Conservation (phyloP, 1,140 invertebrate species). For the Gonatopus flavifemur region DNA sequence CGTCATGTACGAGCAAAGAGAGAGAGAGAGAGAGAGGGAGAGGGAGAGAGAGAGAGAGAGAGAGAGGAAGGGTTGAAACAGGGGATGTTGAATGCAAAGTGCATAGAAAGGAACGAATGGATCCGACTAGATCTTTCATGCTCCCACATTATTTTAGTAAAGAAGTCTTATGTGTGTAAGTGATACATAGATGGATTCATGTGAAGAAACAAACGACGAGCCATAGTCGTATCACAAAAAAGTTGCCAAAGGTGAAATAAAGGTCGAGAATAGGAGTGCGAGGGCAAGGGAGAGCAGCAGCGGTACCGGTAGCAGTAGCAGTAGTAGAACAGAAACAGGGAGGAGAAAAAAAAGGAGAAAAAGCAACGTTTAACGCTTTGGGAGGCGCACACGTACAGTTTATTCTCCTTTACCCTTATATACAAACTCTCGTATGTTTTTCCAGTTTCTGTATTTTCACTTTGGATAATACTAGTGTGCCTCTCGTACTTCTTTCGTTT, state of each 20-base stretch:
- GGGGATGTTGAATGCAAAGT: constrained; percentile 19
- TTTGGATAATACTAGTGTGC: constrained; percentile 40
- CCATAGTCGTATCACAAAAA: constrained; percentile 17
- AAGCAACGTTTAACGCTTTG: constrained; percentile 37
- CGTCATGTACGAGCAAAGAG: constrained; percentile 10
- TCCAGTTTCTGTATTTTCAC: constrained; percentile 25
- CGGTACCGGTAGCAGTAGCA: background rate
- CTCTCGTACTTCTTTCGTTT: too few relatives aligned
- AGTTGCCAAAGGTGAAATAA: constrained; percentile 3
- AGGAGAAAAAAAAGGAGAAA: constrained; percentile 20
- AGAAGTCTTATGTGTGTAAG: too few relatives aligned
- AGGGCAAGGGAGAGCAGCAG: constrained; percentile 13
- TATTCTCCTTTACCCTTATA: constrained; percentile 35
- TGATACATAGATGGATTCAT: too few relatives aligned
- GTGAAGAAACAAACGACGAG: constrained; percentile 21
- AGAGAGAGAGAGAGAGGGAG: constrained; percentile 17
- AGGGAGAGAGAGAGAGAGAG: background rate
- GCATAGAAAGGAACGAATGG: too few relatives aligned
- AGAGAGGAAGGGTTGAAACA: background rate
- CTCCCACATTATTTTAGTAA: too few relatives aligned
- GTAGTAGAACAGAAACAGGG: background rate
- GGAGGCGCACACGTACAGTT: constrained; percentile 28
- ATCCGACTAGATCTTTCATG: too few relatives aligned
- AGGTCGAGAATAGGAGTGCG: background rate
- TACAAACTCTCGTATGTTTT: constrained; percentile 10